Conservation (phyloP, 2,888 invertebrate species). For the Pseudococcus longispinus region DNA sequence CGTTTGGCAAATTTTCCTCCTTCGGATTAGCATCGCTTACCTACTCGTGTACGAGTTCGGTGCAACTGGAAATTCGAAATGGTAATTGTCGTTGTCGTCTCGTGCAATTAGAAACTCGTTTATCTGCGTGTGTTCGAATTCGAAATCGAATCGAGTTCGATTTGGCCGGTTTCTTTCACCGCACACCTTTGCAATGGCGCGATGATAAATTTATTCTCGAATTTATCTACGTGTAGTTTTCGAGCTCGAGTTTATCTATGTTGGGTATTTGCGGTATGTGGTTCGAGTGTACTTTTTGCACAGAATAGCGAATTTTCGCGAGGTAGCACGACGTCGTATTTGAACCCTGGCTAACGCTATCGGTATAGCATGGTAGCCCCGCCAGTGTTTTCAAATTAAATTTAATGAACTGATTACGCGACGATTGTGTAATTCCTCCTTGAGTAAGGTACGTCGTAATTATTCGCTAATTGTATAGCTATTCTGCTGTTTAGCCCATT, state of each 20-base stretch:
- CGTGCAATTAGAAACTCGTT: constrained; percentile 36
- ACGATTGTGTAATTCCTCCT: constrained; percentile 12
- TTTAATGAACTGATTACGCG: constrained; percentile 34
- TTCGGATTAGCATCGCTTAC: neutral
- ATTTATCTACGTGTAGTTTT: neutral
- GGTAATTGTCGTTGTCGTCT: neutral
- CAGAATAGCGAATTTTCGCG: neutral
- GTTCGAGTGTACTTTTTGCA: neutral
- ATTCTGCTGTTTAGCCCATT: neutral
- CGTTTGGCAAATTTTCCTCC: neutral
- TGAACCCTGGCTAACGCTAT: neutral
- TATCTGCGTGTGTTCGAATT: neutral
- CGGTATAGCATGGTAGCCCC: too few species aligned
- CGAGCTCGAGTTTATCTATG: neutral
- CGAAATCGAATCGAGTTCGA: neutral
- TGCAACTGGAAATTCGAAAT: neutral
- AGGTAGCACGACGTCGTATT: neutral
- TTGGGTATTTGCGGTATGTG: neutral
- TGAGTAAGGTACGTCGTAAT: neutral
- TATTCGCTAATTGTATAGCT: neutral
- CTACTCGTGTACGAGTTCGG: neutral
- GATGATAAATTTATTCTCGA: constrained; percentile 14
- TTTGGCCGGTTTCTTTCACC: neutral
- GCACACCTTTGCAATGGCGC: neutral
- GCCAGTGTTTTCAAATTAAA: neutral